phyloP scores from a whole-genome alignment of 2,888 invertebrate species.

The Ctena decussata region DNA sequence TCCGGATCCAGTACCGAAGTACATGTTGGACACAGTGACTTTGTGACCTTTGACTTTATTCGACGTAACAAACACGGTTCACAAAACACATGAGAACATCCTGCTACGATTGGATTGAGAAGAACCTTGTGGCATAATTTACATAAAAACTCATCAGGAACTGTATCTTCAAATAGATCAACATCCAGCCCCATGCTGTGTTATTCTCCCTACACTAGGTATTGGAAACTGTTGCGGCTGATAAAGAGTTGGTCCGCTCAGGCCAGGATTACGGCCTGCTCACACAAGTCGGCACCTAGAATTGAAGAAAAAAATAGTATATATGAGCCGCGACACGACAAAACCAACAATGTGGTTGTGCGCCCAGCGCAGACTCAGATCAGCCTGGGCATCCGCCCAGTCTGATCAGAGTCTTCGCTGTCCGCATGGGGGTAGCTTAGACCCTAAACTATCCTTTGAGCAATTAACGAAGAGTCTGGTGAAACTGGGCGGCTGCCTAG shows the following conservation, averaged over 20 bases:
- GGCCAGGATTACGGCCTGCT: background rate
- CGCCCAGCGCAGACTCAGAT: too few relatives aligned
- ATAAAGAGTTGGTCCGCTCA: background rate
- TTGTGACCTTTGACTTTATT: slow-evolving; percentile 45
- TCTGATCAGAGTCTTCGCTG: too few relatives aligned
- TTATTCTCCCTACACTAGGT: background rate
- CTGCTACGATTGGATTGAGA: slow-evolving; percentile 72
- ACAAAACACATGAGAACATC: slow-evolving; percentile 77
- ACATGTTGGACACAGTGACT: slow-evolving; percentile 70
- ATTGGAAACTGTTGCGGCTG: background rate
- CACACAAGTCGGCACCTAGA: background rate
- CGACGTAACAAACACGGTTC: slow-evolving; percentile 66
- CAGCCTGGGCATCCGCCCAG: too few relatives aligned
- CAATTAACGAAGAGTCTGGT: too few relatives aligned
- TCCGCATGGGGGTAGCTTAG: too few relatives aligned
- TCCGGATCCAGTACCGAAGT: slow-evolving; percentile 46
- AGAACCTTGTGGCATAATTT: slow-evolving; percentile 73
- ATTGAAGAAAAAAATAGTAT: background rate
- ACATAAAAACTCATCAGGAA: slow-evolving; percentile 73
- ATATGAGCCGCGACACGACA: background rate
- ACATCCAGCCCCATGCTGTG: slow-evolving; percentile 72
- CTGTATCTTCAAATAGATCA: slow-evolving; percentile 67
- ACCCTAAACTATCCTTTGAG: too few relatives aligned
- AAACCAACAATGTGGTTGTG: too few relatives aligned
- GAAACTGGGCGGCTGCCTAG: too few relatives aligned